Evolutionary conservation across 2,888 invertebrate genomes (phyloP).

Genomic region (Crepidodera aurea): DNA sequence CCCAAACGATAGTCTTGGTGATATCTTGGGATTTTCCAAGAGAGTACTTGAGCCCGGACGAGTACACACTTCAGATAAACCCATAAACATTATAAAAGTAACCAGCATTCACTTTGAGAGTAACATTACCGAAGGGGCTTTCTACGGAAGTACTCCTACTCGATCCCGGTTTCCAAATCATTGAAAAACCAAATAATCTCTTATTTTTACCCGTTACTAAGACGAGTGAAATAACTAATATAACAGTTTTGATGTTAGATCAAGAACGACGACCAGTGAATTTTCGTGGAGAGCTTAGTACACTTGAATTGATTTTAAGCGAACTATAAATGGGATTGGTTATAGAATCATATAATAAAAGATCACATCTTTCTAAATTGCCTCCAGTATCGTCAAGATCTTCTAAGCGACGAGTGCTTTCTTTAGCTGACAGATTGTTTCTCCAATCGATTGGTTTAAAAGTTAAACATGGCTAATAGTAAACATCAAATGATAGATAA

Average conservation of each 20-base stretch:
- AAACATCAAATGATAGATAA: neutral
- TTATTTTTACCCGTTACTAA: slow-evolving; percentile 50
- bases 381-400: neutral
- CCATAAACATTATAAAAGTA: too few relatives aligned
- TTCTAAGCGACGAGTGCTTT: neutral
- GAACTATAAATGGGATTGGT: neutral
- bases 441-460: slow-evolving; percentile 3
- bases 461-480: neutral
- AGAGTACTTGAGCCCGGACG: slow-evolving; percentile 19
- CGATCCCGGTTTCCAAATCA: slow-evolving; percentile 53
- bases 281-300: slow-evolving; percentile 46
- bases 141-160: slow-evolving; percentile 45
- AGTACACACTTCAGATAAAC: slow-evolving; percentile 39
- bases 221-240: slow-evolving; percentile 39
- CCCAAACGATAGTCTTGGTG: neutral
- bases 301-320: slow-evolving; percentile 41
- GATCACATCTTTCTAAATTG: neutral
- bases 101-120: slow-evolving; percentile 42
- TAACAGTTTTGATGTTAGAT: slow-evolving; percentile 46
- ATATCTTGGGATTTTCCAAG: slow-evolving; percentile 8
- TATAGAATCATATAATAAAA: neutral
- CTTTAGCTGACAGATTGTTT: neutral
- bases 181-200: slow-evolving; percentile 45
- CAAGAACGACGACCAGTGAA: slow-evolving; percentile 41
- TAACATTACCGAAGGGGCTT: slow-evolving; percentile 50